Base-by-base conservation (phyloP, 2,113 vertebrate genomes). In the Crotalus tigris region DNA sequence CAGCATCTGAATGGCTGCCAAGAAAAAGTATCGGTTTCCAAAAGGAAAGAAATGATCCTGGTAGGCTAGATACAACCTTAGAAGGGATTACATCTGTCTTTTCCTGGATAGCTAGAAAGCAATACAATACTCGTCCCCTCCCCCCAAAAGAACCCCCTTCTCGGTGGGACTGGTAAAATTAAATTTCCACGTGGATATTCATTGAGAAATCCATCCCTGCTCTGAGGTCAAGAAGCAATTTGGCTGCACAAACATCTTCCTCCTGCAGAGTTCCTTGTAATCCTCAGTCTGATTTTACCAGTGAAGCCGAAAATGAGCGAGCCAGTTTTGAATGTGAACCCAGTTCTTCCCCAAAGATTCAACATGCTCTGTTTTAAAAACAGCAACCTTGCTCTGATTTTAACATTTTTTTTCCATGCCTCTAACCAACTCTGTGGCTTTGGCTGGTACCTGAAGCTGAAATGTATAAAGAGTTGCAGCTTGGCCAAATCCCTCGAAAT, bases 361-460 rank as follows among this genome's bases (percentile, higher is more conserved):
- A 92, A 94, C 93, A 92, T 33, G 58, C 12, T 61, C 55, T 92
- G 33, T 19, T 51, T 87, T 44, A 89, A 88, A 87, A 53, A 53
- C 26, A 51, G 49, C 23, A 39, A 88, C 46, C 92, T 0, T 4
- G 44, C 29, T 92, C 92, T 91, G 55, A 87, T 94, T 93, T 85
- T 53, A 95, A 51, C 3, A 29, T 92, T 95, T 95, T 92, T 92
- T 95, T 91, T 95, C 91, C 92, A 90, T 89, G 46, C 87, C 21
- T 92, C 91, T 55, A 19, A 92, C 91, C 59, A n/a, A 23, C 93
- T 85, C 93, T 88, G 95, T 95, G 93, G 90, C 92, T 96, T 96
- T 96, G 96, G 95, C 95, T 94, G 1, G 19, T 81, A 91, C 91
- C 92, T 9, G 55, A 93, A 92, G 54, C 92, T 13, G 0, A 53